Evolutionary conservation across 2,113 vertebrate genomes (phyloP), one percentile per base, ranked within the genome.

Genomic region (Tyrannus savana): DNA sequence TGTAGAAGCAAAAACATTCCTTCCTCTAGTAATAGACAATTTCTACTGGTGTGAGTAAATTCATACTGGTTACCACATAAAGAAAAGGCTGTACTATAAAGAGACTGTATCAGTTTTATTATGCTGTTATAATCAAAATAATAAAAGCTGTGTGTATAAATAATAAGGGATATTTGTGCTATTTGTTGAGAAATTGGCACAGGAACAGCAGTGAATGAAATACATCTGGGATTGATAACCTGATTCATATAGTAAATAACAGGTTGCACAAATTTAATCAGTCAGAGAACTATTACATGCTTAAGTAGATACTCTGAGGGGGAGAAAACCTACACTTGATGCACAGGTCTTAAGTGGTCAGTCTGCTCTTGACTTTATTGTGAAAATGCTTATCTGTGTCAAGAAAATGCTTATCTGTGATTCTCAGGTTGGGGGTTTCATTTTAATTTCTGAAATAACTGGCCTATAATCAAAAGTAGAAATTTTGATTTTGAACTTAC

Each of bases 221-320:
- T 84, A 72, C 92, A 90, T 92, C 75, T 94, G 87, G 95, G 88
- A 93, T 81, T 91, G 90, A 93, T 79, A 93, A 78, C 24, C 52
- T 82, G 88, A 86, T 92, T 90, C 76, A 52, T 84, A 77, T 33
- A 86, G 76, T 87, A 95, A 96, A 90, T 93, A 93, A 87, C 89
- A 86, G 79, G 85, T 90, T 90, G 79, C 83, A 84, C 85, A 78
- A 84, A 88, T 94, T 68, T 86, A 95, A 93, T 94, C 85, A 60
- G 35, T 50, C 84, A 47, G 72, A 88, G 75, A 90, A 88, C 68
- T 56, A 81, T 90, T 94, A 78, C 31, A 88, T 18, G n/a, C 0
- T 1, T 91, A 86, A 95, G 85, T 75, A 85, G 82, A 94, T 88
- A 86, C 37, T 88, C 55, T 25, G 62, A n/a, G 28, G 33, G 62